Base-by-base conservation (phyloP, 2,888 invertebrate genomes). In the Helleia helle region DNA sequence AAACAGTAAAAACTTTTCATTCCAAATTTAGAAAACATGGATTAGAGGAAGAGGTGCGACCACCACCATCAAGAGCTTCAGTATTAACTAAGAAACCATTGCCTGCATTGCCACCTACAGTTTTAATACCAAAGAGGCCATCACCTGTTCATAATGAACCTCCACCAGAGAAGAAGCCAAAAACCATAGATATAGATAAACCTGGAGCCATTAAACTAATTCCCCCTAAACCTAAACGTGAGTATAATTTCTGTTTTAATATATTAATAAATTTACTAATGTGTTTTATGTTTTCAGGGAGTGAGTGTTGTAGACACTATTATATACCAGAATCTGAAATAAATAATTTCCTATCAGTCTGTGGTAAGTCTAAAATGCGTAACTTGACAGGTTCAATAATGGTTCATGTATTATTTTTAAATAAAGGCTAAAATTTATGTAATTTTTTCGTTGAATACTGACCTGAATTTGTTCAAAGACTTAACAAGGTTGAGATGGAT, bases 21-120 rank as follows among this genome's bases (percentile, higher is more conserved):
- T 93, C 95, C 1, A 95, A 94, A 77, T 95, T 96, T 84, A 89
- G 97, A 51, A 95, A 95, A 36, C 96, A 95, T 58, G 96, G 96
- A 25, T 74, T 96, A 40, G 94, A 93, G 63, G 95, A 96, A 69
- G 94, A 93, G 77, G 88, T 91, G 0, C 93, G 93, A 59, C 93
- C 94, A n/a, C 93, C 95, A 8, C 92, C 93, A 1, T 92, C 94
- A 2, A 86, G 93, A 42, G 88, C 89, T 38, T 83, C 88, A 1
- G 69, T 89, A 2, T 89, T 91, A 57, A 90, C 89, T 29, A 80
- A 65, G 47, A 83, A 84, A 63, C 87, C 89, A 48, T 70, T 87
- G 0, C 71, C 85, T 36, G 65, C 85, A 28, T 69, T 87, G 51
- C 81, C 87, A 15, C 66, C 84, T 24, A 58, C 75, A 25, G 62